phyloP scores from a whole-genome alignment of 2,113 vertebrate genomes.

The Callopanchax toddi region DNA sequence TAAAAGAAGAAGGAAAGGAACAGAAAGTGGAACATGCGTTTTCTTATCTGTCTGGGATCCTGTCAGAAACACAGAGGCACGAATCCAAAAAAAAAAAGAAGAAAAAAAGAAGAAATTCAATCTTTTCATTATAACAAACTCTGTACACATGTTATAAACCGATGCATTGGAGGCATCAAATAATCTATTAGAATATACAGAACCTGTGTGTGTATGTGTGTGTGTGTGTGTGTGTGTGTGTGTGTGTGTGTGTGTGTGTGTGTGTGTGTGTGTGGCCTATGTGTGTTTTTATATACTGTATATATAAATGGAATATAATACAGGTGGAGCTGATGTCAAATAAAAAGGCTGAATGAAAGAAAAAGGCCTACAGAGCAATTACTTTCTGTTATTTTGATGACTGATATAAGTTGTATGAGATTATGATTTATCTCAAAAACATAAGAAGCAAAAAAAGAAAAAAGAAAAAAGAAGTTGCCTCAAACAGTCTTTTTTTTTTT shows the following conservation, averaged over 20 bases:
- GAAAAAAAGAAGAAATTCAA: conserved; percentile 84
- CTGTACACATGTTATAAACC: conserved; percentile 86
- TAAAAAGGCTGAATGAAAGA: conserved; percentile 19
- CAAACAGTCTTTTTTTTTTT: conserved; percentile 55
- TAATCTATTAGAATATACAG: conserved; percentile 83
- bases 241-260: conserved; percentile 8
- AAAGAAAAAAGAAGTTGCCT: conserved; percentile 54
- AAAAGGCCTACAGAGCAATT: no score
- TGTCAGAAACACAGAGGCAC: conserved; percentile 95
- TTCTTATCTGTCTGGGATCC: conserved; percentile 84
- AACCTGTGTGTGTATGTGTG: no score
- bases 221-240: no score
- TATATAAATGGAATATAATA: conserved; percentile 82
- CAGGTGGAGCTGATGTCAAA: conserved; percentile 85
- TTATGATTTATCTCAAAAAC: conserved; percentile 73
- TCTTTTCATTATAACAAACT: conserved; percentile 91
- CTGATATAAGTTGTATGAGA: conserved; percentile 28
- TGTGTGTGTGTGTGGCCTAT: conserved; percentile 24
- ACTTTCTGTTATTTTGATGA: no score
- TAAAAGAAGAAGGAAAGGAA: conserved; percentile 63
- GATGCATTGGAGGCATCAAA: conserved; percentile 86
- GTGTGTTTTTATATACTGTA: conserved; percentile 29
- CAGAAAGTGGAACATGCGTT: conserved; percentile 85
- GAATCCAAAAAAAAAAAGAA: conserved; percentile 88
- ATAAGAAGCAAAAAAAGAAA: background rate